Conservation (phyloP, 2,113 vertebrate species). For the Cacatua alba region DNA sequence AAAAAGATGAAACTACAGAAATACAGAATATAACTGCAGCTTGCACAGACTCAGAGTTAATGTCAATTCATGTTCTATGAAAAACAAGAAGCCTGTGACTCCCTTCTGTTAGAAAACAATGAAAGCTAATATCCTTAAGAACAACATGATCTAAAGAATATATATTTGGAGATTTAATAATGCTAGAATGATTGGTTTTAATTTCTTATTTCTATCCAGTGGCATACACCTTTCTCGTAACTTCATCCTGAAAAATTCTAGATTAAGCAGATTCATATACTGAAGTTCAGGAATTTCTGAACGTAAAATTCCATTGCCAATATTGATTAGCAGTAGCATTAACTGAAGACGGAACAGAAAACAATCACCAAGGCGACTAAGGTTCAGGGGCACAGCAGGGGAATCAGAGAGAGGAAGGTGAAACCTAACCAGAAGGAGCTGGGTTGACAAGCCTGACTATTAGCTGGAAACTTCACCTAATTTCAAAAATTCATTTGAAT, state of each 20-base stretch:
- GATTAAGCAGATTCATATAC: background rate
- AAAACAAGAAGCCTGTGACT: background rate
- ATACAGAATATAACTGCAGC: background rate
- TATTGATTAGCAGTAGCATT: constrained; percentile 4
- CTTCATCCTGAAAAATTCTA: background rate
- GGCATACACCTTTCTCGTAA: background rate
- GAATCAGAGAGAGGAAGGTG: background rate
- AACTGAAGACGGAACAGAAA: background rate
- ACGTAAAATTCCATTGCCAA: background rate
- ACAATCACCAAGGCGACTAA: background rate
- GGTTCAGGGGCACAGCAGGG: background rate
- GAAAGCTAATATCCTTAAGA: background rate
- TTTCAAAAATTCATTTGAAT: background rate
- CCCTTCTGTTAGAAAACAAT: background rate
- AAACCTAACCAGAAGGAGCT: background rate
- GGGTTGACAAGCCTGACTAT: background rate
- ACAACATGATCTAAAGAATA: background rate
- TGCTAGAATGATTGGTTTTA: background rate
- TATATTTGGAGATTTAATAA: background rate
- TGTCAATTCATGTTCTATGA: background rate
- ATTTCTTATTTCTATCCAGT: background rate
- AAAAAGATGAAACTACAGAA: background rate
- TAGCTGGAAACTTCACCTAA: background rate
- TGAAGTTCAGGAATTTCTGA: background rate
- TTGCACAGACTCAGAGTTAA: background rate